Evolutionary conservation across 92 coral and sea anemone species (phyloP), one percentile per base, ranked within the genome.

Genomic region (Zoanthus solanderi): DNA sequence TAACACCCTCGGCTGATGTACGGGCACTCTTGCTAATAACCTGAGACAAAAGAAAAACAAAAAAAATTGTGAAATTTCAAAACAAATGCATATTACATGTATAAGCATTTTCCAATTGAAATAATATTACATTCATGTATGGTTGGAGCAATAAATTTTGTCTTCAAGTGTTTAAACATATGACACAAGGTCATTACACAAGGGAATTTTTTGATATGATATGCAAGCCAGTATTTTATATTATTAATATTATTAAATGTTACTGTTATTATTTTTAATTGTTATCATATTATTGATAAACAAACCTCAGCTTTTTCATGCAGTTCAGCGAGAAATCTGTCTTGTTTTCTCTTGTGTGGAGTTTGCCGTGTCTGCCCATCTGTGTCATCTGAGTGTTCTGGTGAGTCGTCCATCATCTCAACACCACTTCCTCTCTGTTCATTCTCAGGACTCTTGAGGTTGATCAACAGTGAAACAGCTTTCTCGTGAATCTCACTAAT

Each of bases 21-120:
- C 99, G 94, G 10, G 99, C 98, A 88, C 98, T 94, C 52, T 91
- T 97, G 86, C 99, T 97, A 10, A 97, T 97, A 45, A 95, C 96
- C 99, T 96, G 37, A 4, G 3, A 15, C 54, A 13, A 71, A 53
- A 60, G 8, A 44, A 7, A 52, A 71, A 53, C 23, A 58, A 7
- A 44, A 13, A 53, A 30, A 6, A 15, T 11, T 30, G 34, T 65
- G 11, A 57, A 42, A 17, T 0, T 15, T 23, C 45, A 12, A 42
- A 63, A 58, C 10, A 48, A 23, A 7, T 63, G 31, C 69, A 63
- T 17, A 63, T 2, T 63, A 16, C 12, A 42, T 14, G 7, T 34
- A 4, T 32, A 7, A 8, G 14, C 5, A 23, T 71, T 58, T 32
- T 45, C 63, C 7, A 61, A 29, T 50, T 50, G 56, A 50, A 50